Percentiles rank a stretch among this genome's conserved stretches.
Evolutionary conservation across 1,140 invertebrate genomes (phyloP).

Genomic region (Medauroidea extradentata): DNA sequence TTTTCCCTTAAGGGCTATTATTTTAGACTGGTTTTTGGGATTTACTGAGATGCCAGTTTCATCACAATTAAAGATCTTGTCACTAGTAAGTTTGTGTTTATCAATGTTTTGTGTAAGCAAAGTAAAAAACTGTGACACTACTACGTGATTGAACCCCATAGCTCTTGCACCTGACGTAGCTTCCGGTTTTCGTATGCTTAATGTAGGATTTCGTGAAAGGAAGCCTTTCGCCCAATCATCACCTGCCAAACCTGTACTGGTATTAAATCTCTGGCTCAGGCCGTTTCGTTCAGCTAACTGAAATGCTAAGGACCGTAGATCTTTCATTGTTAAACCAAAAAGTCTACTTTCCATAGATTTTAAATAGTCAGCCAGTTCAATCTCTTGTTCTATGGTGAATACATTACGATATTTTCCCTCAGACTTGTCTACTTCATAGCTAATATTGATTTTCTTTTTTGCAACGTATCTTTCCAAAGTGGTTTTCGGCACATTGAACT

Average conservation of each 20-base stretch:
- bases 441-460: constrained; percentile 5
- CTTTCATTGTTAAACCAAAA: constrained; percentile 23
- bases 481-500: constrained; percentile 24
- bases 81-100: constrained; percentile 10
- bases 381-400: no score
- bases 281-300: constrained; percentile 30
- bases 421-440: no score
- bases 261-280: constrained; percentile 9
- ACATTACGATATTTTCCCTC: no score
- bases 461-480: constrained; percentile 28
- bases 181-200: constrained; percentile 10
- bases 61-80: constrained; percentile 42
- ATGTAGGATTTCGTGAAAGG: constrained; percentile 5
- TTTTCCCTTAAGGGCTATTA: constrained; percentile 8
- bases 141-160: constrained; percentile 23
- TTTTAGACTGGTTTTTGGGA: constrained; percentile 20
- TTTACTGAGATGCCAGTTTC: constrained; percentile 32
- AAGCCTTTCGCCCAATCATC: constrained; percentile 5
- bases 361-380: no score
- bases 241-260: constrained; percentile 18
- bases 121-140: constrained; percentile 16
- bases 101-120: constrained; percentile 14
- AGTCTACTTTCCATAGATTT: constrained; percentile 20
- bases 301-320: constrained; percentile 25
- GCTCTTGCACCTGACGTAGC: constrained; percentile 18